A percentile compares a stretch with the other conserved stretches of the same genome.
These are phyloP conservation scores for Hepsetus odoe DNA, from an alignment of 2,113 vertebrate species.

Conservation along the genomic window DNA sequence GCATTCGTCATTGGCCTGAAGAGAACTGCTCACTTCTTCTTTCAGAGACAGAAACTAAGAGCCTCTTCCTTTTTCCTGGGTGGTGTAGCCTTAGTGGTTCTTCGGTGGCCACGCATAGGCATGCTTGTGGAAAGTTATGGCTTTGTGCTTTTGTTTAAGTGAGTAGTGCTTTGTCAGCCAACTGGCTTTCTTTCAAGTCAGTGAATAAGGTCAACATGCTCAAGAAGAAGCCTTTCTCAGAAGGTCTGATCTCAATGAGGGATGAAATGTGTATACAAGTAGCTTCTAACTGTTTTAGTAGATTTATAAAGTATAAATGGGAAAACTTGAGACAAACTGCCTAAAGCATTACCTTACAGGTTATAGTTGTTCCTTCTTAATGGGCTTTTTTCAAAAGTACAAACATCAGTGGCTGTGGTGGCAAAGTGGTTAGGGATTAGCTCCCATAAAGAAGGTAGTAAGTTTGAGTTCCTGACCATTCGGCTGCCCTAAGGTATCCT, in stretches of 20 bases:
- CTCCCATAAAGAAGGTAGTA: too few species aligned
- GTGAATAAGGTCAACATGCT: not conserved
- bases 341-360: not conserved
- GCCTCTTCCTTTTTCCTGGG: constrained; percentile 87
- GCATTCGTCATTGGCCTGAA: constrained; percentile 83
- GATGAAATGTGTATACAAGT: not conserved
- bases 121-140: constrained; percentile 87
- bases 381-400: not conserved
- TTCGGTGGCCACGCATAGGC: constrained; percentile 85
- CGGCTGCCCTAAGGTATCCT: too few species aligned
- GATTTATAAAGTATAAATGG: too few species aligned
- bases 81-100: constrained; percentile 81
- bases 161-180: constrained; percentile 4
- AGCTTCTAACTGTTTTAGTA: not conserved
- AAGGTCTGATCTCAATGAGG: not conserved
- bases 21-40: constrained; percentile 85
- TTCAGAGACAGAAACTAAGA: constrained; percentile 84
- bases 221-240: not conserved
- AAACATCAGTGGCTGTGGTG: not conserved
- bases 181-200: not conserved
- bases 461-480: too few species aligned
- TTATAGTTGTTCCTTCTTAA: not conserved
- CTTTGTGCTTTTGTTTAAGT: constrained; percentile 87
- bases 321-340: not conserved
- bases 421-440: too few species aligned